phyloP scores from a whole-genome alignment of 2,888 invertebrate species.

The Liposcelis brunnea region DNA sequence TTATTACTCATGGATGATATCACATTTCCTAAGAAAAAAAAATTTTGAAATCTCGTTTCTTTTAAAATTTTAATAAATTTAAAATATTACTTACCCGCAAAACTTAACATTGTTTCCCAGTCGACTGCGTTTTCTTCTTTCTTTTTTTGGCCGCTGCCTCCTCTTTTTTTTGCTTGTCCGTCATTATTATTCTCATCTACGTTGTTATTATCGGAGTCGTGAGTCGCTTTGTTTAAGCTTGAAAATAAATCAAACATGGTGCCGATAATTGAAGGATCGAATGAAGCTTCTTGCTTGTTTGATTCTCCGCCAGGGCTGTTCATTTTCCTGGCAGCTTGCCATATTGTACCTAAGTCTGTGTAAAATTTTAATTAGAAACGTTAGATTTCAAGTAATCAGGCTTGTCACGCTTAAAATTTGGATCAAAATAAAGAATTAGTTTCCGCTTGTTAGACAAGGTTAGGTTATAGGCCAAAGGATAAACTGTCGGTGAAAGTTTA shows the following conservation, averaged over 20 bases:
- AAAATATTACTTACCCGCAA: slow-evolving; percentile 15
- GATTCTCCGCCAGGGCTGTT: slow-evolving; percentile 12
- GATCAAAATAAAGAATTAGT: too few species aligned
- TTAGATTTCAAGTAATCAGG: too few species aligned
- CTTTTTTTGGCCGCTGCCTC: slow-evolving; percentile 11
- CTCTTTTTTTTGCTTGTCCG: slow-evolving; percentile 9
- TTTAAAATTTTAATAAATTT: too few species aligned
- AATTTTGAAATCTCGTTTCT: neutral
- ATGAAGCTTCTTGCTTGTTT: slow-evolving; percentile 23
- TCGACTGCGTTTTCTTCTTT: slow-evolving; percentile 13
- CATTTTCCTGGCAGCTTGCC: slow-evolving; percentile 7
- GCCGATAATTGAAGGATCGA: slow-evolving; percentile 38
- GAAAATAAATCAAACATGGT: slow-evolving; percentile 38
- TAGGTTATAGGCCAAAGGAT: too few species aligned
- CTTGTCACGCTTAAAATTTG: too few species aligned
- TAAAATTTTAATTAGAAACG: too few species aligned
- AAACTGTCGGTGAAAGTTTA: too few species aligned
- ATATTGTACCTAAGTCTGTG: slow-evolving; percentile 4
- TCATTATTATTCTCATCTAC: slow-evolving; percentile 16
- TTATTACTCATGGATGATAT: slow-evolving; percentile 12
- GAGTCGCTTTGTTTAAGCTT: slow-evolving; percentile 19
- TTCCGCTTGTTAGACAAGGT: too few species aligned
- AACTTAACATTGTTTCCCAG: slow-evolving; percentile 16
- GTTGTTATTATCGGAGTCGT: slow-evolving; percentile 13
- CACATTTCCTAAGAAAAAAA: slow-evolving; percentile 2